Evolutionary conservation across 1,140 invertebrate species (phyloP).

Genomic region (Pseudoatta argentina): DNA sequence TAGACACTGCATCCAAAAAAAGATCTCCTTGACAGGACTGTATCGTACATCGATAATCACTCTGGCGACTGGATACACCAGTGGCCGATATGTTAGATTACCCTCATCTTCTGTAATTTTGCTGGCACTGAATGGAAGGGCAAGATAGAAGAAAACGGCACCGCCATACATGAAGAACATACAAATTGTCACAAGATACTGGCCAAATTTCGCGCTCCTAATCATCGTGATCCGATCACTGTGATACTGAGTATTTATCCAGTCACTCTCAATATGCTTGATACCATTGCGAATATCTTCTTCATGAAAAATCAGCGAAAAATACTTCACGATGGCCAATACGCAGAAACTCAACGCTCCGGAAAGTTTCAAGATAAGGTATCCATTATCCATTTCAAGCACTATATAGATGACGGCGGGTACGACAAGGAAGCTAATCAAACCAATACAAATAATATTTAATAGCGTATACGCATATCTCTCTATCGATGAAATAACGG

Average conservation of each 20-base stretch:
- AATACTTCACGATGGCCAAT: slow-evolving; percentile 79
- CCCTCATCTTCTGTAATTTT: neutral
- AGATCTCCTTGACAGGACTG: slow-evolving; percentile 69
- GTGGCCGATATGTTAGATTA: slow-evolving; percentile 61
- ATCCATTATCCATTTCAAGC: slow-evolving; percentile 70
- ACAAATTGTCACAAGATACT: slow-evolving; percentile 45
- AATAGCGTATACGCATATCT: neutral
- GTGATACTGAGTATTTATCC: slow-evolving; percentile 63
- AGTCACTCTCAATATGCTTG: slow-evolving; percentile 75
- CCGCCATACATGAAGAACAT: slow-evolving; percentile 60
- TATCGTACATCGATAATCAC: slow-evolving; percentile 64
- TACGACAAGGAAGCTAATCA: slow-evolving; percentile 57
- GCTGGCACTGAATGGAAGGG: slow-evolving; percentile 45
- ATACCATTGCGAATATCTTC: slow-evolving; percentile 76
- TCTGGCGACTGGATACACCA: slow-evolving; percentile 73
- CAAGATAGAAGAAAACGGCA: slow-evolving; percentile 61
- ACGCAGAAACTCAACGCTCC: slow-evolving; percentile 79
- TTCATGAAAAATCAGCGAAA: slow-evolving; percentile 66
- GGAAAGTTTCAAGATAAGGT: slow-evolving; percentile 74
- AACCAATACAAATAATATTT: slow-evolving; percentile 27
- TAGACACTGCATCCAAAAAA: slow-evolving; percentile 68
- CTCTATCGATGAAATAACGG: neutral
- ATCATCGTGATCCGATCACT: slow-evolving; percentile 61
- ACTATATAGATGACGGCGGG: slow-evolving; percentile 8
- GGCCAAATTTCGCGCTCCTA: slow-evolving; percentile 53